Evolutionary conservation across 1,140 invertebrate genomes (phyloP), one percentile per base, ranked within the genome.

Genomic region (Cardiocondyla obscurior): DNA sequence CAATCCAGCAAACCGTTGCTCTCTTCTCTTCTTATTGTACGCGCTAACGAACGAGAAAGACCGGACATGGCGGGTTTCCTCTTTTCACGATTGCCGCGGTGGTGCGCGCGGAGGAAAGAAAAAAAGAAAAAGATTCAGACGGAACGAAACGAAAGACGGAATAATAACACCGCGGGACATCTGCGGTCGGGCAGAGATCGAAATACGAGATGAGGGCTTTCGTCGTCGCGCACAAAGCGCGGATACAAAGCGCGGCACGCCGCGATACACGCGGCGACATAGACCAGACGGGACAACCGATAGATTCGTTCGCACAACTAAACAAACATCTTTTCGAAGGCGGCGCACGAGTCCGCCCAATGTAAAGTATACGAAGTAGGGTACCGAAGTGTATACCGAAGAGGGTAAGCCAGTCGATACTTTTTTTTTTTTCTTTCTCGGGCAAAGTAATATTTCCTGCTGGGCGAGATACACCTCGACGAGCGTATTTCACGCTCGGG

Each of bases 151-250:
- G 65, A 77, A 82, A 67, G 73, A 67, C 76, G 70, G 83, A 67
- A 85, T 82, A 88, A 88, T 87, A 83, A 88, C 87, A 58, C 87
- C 65, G 86, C 86, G 86, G 87, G 87, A 88, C 86, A 88, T 88
- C 86, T 85, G 87, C 79, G 87, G 85, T 87, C 51, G 83, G 53
- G 33, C 62, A 42, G 55, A 88, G 87, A 88, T 88, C 83, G 86
- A 88, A 87, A 85, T 85, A 87, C 67, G 85, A 88, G 86, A 88
- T 87, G 74, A 86, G 36, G 46, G 46, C 62, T 81, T 79, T 55
- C 67, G 74, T 70, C 44, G 60, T 44, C 49, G 62, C n/a, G 62
- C 51, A 76, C 67, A 84, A 86, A 88, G 82, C 86, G 62, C 44
- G 73, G 46, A 70, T 82, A 87, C 74, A 84, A 81, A 84, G 73